Base-by-base conservation (phyloP, 2,888 invertebrate genomes). In the Dryococelus australis region DNA sequence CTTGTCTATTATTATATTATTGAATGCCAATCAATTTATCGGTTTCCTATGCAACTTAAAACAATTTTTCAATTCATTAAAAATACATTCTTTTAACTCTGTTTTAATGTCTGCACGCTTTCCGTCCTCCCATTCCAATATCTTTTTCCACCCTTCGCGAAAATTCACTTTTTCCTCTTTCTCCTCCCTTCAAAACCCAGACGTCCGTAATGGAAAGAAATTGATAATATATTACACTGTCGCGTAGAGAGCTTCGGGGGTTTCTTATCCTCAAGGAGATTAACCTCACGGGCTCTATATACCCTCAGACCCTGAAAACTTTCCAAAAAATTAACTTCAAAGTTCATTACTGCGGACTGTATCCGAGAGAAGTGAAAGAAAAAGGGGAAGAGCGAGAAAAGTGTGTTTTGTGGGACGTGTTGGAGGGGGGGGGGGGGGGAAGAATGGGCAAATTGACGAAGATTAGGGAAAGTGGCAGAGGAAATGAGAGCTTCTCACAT, bases 391-490 rank as follows among this genome's bases (percentile, higher is more conserved):
- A 4, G 65, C n/a, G 65, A 65, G 65, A 65, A 65, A 65, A 65
- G 24, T 65, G 65, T 20, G 51, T 16, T 8, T 12, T 51, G 35
- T 3, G 8, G 51, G 51, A 2, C 4, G 51, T 2, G 2, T 2
- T 2, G 51, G 13, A 20, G 51, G 51, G 65, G 24, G 65, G 2
- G 65, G 24, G n/a, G 65, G 65, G 65, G 51, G 20, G 51, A 51
- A 51, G 51, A 51, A 51, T 16, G 65, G 16, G 65, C 65, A 65
- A 65, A 65, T 65, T 83, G 43, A 83, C 43, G 83, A 83, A 83
- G 83, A 83, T 83, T 83, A 83, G 83, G 83, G 28, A 83, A 43
- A 83, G 83, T 65, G n/a, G 65, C 65, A 65, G 65, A 65, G 65
- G 65, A 65, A 65, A 65, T 65, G 65, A 65, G 65, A 83, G 83